phyloP scores from a whole-genome alignment of 1,140 invertebrate genomes.

The Harpegnathos saltator region DNA sequence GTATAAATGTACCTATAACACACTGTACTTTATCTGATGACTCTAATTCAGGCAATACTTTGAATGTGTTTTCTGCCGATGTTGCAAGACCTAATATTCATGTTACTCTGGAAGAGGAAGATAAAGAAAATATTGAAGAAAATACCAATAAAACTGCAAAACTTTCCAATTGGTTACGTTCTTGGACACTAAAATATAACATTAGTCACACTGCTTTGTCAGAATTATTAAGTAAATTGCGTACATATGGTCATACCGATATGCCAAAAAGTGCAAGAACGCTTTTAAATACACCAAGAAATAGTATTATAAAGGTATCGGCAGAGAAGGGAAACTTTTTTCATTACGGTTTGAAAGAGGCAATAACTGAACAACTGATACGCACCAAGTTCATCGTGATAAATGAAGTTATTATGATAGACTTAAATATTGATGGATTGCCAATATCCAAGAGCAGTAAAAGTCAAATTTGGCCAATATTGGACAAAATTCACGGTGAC shows the following conservation, averaged over 20 bases:
- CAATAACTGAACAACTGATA: slow-evolving; percentile 15
- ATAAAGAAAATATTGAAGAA: not conserved
- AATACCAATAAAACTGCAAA: not conserved
- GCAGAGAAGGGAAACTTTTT: not conserved
- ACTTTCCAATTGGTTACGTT: slow-evolving; percentile 13
- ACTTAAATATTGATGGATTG: no score
- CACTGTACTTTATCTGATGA: not conserved
- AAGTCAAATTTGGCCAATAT: slow-evolving; percentile 35
- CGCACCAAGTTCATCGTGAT: not conserved
- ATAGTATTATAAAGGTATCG: not conserved
- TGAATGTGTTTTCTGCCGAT: not conserved
- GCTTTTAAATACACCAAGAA: not conserved
- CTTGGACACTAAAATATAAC: slow-evolving; percentile 30
- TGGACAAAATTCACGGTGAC: slow-evolving; percentile 5
- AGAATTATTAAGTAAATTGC: slow-evolving; percentile 6
- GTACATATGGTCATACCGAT: not conserved
- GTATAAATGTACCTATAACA: not conserved
- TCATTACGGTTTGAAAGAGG: not conserved
- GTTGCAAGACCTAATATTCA: not conserved
- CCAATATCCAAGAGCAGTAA: no score
- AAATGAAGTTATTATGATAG: slow-evolving; percentile 14
- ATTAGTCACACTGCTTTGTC: slow-evolving; percentile 18
- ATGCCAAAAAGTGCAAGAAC: slow-evolving; percentile 22
- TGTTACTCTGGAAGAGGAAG: not conserved
- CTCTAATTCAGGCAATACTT: not conserved